Percentiles rank a stretch among this genome's conserved stretches.
These are phyloP conservation scores for Dendrocincla fuliginosa DNA, from an alignment of 2,797 vertebrate genomes.

Conservation along the genomic window DNA sequence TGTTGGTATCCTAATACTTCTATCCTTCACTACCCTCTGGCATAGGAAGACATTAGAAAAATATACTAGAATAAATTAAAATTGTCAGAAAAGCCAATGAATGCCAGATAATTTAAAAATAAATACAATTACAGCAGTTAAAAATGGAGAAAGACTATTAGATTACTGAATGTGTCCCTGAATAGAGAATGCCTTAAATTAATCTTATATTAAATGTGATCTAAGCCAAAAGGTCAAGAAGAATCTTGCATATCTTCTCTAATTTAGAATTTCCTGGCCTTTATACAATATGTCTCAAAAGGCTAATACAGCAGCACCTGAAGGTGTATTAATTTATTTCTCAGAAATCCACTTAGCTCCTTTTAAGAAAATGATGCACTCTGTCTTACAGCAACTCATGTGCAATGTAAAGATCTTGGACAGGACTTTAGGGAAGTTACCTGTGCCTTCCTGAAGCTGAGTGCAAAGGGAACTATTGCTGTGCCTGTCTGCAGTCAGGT, in stretches of 20 bases:
- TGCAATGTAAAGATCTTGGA: neutral
- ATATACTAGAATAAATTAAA: conserved; percentile 11
- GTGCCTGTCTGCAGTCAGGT: conserved; percentile 21
- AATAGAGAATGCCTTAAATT: conserved; percentile 18
- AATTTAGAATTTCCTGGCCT: neutral
- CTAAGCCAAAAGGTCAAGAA: conserved; percentile 25
- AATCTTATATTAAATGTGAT: conserved; percentile 1
- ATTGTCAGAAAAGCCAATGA: conserved; percentile 18
- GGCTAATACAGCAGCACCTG: neutral
- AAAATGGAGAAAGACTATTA: conserved; percentile 32
- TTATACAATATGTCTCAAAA: neutral
- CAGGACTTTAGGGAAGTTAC: neutral
- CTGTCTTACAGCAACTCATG: neutral
- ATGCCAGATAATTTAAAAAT: conserved; percentile 14
- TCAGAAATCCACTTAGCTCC: neutral
- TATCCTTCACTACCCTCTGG: neutral
- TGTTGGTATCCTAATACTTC: neutral
- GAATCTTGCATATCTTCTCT: neutral
- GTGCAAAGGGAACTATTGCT: neutral
- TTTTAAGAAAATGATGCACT: neutral
- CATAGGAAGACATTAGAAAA: conserved; percentile 11
- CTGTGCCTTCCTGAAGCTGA: neutral
- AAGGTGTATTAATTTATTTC: neutral
- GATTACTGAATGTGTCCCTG: neutral
- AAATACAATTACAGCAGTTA: conserved; percentile 28